phyloP scores from a whole-genome alignment of 2,797 vertebrate species.

The Syngnathus acus region DNA sequence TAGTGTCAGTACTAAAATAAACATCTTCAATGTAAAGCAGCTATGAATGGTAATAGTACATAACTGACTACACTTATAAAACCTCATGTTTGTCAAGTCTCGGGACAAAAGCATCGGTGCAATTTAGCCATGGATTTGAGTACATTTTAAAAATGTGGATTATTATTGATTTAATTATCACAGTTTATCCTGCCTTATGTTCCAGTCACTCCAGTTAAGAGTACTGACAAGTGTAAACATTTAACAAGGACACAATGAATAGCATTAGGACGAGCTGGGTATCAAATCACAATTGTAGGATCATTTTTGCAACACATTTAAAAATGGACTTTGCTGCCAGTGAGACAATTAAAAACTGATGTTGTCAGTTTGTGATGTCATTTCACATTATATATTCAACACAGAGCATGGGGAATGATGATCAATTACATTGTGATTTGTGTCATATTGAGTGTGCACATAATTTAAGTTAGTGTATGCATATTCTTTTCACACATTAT shows the following conservation, averaged over 20 bases:
- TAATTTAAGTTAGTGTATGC: background rate
- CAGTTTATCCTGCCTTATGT: background rate
- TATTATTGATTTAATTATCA: background rate
- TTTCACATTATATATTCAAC: constrained; percentile 9
- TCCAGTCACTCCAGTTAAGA: background rate
- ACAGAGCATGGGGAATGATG: background rate
- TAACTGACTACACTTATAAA: background rate
- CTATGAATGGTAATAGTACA: background rate
- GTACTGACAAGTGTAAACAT: background rate
- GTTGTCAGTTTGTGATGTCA: background rate
- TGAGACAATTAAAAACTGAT: background rate
- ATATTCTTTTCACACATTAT: background rate
- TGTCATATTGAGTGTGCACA: background rate
- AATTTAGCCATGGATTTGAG: background rate
- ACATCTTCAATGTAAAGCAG: background rate
- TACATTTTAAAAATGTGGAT: background rate
- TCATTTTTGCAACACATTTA: background rate
- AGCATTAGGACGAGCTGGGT: background rate
- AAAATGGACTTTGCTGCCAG: background rate
- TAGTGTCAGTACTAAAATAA: background rate
- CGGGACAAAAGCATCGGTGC: background rate
- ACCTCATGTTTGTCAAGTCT: background rate
- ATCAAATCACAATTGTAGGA: background rate
- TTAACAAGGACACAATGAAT: background rate
- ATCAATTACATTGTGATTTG: background rate